Conservation (phyloP, 37 sponge, comb jelly and placozoan genomes). For the Mnemiopsis leidyi region DNA sequence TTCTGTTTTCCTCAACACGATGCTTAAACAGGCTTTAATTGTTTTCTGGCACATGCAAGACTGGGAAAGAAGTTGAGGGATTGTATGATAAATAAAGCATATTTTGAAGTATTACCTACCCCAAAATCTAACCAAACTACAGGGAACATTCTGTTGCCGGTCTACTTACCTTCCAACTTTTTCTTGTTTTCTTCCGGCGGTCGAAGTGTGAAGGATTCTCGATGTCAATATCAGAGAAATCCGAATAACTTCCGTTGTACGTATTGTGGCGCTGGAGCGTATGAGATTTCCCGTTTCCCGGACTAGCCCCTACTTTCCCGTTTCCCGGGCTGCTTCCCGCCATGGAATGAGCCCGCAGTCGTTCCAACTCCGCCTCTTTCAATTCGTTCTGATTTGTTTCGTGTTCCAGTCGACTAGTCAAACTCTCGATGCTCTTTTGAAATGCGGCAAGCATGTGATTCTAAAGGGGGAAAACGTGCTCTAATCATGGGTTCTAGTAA, state of each 20-base stretch:
- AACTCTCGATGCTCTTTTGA: constrained; percentile 6
- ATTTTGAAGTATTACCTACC: neutral
- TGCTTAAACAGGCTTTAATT: too few species aligned
- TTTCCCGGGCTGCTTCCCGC: too few species aligned
- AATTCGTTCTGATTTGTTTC: neutral
- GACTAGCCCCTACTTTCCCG: neutral
- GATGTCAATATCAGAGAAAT: constrained; percentile 2
- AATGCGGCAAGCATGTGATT: constrained; percentile 42
- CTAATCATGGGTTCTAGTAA: too few species aligned
- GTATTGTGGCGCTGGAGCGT: neutral
- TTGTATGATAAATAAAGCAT: neutral
- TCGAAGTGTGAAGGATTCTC: constrained; percentile 7
- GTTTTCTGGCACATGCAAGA: too few species aligned
- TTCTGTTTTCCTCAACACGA: too few species aligned
- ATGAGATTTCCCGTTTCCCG: neutral
- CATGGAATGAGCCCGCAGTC: neutral
- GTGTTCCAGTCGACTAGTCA: neutral
- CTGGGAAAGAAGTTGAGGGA: too few species aligned
- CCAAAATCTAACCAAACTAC: neutral
- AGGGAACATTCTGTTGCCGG: too few species aligned
- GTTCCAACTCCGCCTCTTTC: neutral
- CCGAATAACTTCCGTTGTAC: constrained; percentile 11
- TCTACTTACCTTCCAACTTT: constrained; percentile 26
- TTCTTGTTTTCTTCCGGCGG: neutral
- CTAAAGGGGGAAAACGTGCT: neutral